Evolutionary conservation across 2,888 invertebrate species (phyloP).

Genomic region (Drosophila nr. perissopoda): DNA sequence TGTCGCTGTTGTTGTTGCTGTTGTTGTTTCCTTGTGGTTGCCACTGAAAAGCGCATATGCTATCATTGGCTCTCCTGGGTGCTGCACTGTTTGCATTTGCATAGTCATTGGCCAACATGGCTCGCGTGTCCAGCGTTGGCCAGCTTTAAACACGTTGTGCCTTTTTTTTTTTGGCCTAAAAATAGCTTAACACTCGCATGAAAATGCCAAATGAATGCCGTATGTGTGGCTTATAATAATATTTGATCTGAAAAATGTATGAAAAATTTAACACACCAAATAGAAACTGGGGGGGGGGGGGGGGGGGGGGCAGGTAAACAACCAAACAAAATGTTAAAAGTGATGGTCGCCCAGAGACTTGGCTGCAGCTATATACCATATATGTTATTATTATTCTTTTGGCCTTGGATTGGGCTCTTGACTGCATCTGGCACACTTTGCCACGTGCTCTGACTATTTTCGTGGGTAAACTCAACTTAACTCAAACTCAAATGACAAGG

Average conservation of each 20-base stretch:
- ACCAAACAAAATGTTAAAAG: background rate
- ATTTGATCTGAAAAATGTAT: conserved; percentile 44
- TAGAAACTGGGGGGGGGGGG: background rate
- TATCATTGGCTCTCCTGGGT: conserved; percentile 57
- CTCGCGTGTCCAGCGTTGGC: conserved; percentile 55
- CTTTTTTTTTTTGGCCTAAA: conserved; percentile 45
- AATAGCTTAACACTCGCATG: conserved; percentile 51
- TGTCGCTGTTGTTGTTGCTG: conserved; percentile 31
- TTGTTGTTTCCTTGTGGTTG: conserved; percentile 19
- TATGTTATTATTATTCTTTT: conserved; percentile 15
- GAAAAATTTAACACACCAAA: conserved; percentile 32
- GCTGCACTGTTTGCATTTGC: conserved; percentile 72
- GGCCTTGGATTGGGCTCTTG: conserved; percentile 20
- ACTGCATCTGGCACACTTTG: conserved; percentile 37
- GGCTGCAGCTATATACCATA: background rate
- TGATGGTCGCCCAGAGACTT: conserved; percentile 43
- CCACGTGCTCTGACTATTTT: conserved; percentile 9
- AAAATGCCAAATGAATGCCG: conserved; percentile 18
- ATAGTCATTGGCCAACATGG: conserved; percentile 34
- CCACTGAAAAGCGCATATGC: conserved; percentile 64
- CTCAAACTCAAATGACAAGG: background rate
- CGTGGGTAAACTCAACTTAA: background rate
- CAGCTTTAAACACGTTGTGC: conserved; percentile 47
- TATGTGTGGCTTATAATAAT: conserved; percentile 42
- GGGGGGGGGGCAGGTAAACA: conserved; percentile 1